phyloP scores from a whole-genome alignment of 2,888 invertebrate genomes.

The Listrodromus nycthemerus region DNA sequence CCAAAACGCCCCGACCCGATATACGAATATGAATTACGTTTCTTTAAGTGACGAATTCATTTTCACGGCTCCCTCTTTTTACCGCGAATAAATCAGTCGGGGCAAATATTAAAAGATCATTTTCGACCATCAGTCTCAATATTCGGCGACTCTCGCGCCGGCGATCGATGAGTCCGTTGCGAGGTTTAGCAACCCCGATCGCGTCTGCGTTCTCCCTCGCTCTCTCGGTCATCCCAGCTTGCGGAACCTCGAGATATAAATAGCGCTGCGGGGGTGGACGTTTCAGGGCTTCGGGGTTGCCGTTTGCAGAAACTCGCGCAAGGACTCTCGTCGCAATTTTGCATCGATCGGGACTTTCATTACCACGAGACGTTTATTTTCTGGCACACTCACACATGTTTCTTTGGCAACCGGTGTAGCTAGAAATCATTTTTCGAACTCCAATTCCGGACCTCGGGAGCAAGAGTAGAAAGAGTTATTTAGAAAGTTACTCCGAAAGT shows the following conservation, averaged over 20 bases:
- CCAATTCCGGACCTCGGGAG: neutral
- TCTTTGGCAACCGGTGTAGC: neutral
- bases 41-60: slow-evolving; percentile 3
- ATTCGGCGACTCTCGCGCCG: neutral
- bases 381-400: neutral
- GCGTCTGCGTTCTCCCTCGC: slow-evolving; percentile 6
- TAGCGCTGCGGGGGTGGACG: slow-evolving; percentile 44
- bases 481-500: neutral
- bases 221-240: neutral
- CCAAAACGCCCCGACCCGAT: slow-evolving; percentile 33
- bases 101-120: neutral
- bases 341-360: slow-evolving; percentile 38
- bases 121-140: slow-evolving; percentile 20
- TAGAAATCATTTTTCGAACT: neutral
- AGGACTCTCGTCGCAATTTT: slow-evolving; percentile 33
- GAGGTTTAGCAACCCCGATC: neutral
- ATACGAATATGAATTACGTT: slow-evolving; percentile 27
- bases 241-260: slow-evolving; percentile 35
- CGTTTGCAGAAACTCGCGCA: neutral
- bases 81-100: slow-evolving; percentile 55
- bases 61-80: slow-evolving; percentile 32
- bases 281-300: slow-evolving; percentile 44
- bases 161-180: slow-evolving; percentile 31
- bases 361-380: neutral
- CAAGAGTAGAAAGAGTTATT: no score